These are phyloP conservation scores for Sphaerophoria rueppellii DNA, from an alignment of 2,888 invertebrate species.

Conservation along the genomic window DNA sequence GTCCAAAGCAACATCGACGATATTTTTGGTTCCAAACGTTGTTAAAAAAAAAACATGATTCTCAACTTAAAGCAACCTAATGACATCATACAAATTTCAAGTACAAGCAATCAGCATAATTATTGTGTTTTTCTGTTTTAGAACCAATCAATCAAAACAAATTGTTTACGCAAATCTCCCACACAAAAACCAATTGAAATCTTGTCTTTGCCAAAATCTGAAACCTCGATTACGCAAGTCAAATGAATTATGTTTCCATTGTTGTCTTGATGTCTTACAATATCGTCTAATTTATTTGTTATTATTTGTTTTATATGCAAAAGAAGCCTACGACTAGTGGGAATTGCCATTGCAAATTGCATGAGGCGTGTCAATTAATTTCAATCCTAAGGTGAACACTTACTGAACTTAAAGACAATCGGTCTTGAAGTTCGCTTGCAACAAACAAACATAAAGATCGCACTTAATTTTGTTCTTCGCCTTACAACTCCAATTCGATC, in stretches of 20 bases:
- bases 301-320: conserved; percentile 40
- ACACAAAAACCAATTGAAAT: conserved; percentile 22
- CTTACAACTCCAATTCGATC: background rate
- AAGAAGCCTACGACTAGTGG: conserved; percentile 4
- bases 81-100: conserved; percentile 21
- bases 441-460: conserved; percentile 17
- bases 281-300: conserved; percentile 44
- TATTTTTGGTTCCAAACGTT: no score
- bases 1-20: no score
- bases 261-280: conserved; percentile 39
- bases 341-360: conserved; percentile 39
- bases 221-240: conserved; percentile 53
- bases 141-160: conserved; percentile 16
- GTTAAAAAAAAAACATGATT: no score
- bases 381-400: conserved; percentile 33
- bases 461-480: conserved; percentile 43
- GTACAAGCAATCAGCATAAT: background rate
- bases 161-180: conserved; percentile 23
- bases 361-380: conserved; percentile 64
- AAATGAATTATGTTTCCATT: conserved; percentile 63
- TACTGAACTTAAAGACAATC: conserved; percentile 49
- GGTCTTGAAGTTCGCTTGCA: conserved; percentile 23
- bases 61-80: background rate
- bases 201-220: conserved; percentile 34
- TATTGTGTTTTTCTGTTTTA: background rate